Percentiles rank a stretch among this genome's conserved stretches.
Evolutionary conservation across 1,140 invertebrate genomes (phyloP).

Genomic region (Grapholita molesta): DNA sequence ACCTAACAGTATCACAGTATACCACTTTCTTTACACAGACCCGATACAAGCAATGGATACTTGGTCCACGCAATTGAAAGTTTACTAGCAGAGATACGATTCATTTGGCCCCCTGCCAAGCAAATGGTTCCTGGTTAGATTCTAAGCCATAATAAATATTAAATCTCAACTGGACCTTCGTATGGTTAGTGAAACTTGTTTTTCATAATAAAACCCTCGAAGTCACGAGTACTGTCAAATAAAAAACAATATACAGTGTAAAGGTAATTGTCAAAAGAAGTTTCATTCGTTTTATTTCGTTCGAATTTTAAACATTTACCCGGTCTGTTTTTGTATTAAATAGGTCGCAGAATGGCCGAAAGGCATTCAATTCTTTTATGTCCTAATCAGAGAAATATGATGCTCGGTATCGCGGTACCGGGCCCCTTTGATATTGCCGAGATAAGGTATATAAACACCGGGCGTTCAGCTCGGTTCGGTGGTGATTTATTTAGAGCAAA

Average conservation of each 20-base stretch:
- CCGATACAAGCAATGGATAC: background rate
- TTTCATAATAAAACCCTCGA: background rate
- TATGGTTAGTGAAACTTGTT: background rate
- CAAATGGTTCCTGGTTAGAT: background rate
- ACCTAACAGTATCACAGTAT: background rate
- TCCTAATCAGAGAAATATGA: conserved; percentile 18
- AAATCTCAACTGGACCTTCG: background rate
- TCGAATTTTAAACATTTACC: too few species aligned
- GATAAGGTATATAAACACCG: conserved; percentile 10
- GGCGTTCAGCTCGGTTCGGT: background rate
- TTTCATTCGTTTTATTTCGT: too few species aligned
- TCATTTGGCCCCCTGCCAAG: background rate
- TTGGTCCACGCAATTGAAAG: background rate
- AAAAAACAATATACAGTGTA: background rate
- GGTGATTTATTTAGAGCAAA: conserved; percentile 43
- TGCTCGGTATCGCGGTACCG: background rate
- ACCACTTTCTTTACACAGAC: background rate
- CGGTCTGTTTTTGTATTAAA: too few species aligned
- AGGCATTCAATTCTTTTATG: background rate
- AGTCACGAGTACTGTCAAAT: background rate
- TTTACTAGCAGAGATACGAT: background rate
- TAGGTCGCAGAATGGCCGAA: too few species aligned
- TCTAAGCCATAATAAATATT: background rate
- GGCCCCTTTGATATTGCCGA: conserved; percentile 14
- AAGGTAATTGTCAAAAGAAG: background rate